Percentiles rank a stretch among this genome's conserved stretches.
These are phyloP conservation scores for Megathymus violae DNA, from an alignment of 1,140 invertebrate species.

Conservation along the genomic window DNA sequence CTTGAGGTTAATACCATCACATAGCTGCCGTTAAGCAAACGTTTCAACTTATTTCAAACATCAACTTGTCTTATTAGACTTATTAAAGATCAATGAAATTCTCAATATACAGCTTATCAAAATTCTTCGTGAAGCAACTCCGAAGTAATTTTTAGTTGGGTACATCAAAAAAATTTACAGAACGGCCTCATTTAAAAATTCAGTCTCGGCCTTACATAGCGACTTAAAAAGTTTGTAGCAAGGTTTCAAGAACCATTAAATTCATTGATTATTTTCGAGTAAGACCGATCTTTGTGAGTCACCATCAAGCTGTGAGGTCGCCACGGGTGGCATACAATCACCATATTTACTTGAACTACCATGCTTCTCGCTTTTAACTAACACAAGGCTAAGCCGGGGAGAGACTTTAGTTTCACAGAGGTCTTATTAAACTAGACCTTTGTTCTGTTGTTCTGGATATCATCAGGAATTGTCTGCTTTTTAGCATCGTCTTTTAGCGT, in stretches of 20 bases:
- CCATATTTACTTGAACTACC: constrained; percentile 8
- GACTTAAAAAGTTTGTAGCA: neutral
- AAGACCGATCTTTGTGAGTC: constrained; percentile 20
- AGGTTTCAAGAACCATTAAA: constrained; percentile 9
- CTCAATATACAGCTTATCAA: too few species aligned
- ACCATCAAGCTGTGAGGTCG: constrained; percentile 32
- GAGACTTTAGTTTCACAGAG: constrained; percentile 2
- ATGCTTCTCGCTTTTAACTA: neutral
- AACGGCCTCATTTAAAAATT: neutral
- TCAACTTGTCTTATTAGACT: too few species aligned
- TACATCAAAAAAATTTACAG: too few species aligned
- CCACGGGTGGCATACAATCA: constrained; percentile 27
- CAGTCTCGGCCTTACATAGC: neutral
- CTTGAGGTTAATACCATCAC: too few species aligned
- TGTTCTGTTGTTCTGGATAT: constrained; percentile 29
- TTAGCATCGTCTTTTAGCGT: neutral
- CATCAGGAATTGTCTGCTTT: constrained; percentile 32
- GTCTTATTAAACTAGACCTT: constrained; percentile 9
- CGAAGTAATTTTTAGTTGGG: too few species aligned
- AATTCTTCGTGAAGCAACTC: too few species aligned
- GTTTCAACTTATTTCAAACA: too few species aligned
- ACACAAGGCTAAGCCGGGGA: neutral
- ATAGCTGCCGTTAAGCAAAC: too few species aligned
- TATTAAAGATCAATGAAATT: too few species aligned
- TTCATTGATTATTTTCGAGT: constrained; percentile 20